Evolutionary conservation across 2,888 invertebrate genomes (phyloP), one percentile per base, ranked within the genome.

Genomic region (Cynaeus angustus): DNA sequence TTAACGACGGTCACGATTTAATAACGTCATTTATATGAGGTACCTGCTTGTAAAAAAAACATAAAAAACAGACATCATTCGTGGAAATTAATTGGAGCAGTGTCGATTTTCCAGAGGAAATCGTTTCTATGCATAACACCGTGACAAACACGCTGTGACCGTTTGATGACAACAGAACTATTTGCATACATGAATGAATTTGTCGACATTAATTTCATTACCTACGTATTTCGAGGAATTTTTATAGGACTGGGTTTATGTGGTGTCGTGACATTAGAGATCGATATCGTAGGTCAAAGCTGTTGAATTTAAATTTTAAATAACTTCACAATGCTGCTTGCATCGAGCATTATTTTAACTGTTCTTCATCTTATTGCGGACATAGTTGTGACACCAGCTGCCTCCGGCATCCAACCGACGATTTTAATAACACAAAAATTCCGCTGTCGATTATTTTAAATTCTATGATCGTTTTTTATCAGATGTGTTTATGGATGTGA

Each of bases 261-360:
- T 75, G 70, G 73, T 76, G 75, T 75, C 76, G 75, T 74, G 75
- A 75, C 76, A 76, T 74, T 75, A 75, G 64, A 79, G 79, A 79
- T 79, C 77, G 73, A 78, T 78, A 79, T 79, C 79, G 74, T 70
- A 71, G 70, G 72, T 74, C 74, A 73, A 71, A 78, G 76, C 76
- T 78, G 78, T 78, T 77, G 75, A 79, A 78, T 78, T 75, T 77
- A 72, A 77, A 78, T 74, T 78, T 75, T 75, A 75, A 76, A 76
- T 72, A 72, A 67, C 73, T 45, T 69, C 68, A 75, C 75, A 72
- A 75, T 69, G 71, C 70, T 72, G 72, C 73, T 66, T 74, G 66
- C 70, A 70, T 48, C 62, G 41, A 52, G 62, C 61, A 70, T 70
- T 64, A 65, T 65, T 46, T 56, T 56, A 66, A 59, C 66, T 59